Percentiles rank a stretch among this genome's conserved stretches.
Evolutionary conservation across 2,888 invertebrate species (phyloP).

Genomic region (Cerceris rybyensis): DNA sequence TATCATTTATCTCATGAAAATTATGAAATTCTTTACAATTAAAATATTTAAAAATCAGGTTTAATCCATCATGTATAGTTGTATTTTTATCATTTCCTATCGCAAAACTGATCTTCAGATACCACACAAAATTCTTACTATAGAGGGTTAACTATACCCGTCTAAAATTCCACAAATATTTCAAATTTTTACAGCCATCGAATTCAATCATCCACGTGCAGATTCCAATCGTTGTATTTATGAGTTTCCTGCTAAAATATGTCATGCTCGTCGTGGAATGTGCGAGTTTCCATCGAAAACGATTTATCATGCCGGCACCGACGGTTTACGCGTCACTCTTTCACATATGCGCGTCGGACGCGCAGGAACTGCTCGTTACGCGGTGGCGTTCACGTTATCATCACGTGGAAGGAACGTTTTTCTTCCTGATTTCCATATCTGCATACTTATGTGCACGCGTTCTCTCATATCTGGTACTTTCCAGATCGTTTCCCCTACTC

Average conservation of each 20-base stretch:
- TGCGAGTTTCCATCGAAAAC: background rate
- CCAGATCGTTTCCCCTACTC: background rate
- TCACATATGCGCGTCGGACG: constrained; percentile 8
- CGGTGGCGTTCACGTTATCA: constrained; percentile 48
- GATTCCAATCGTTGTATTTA: too few species aligned
- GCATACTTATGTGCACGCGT: constrained; percentile 21
- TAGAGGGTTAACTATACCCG: too few species aligned
- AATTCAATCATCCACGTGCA: too few species aligned
- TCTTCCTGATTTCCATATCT: constrained; percentile 54
- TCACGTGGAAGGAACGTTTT: constrained; percentile 67
- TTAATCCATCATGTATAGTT: too few species aligned
- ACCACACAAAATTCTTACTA: too few species aligned
- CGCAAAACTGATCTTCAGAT: too few species aligned
- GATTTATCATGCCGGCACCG: constrained; percentile 5
- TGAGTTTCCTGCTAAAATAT: background rate
- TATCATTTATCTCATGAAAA: too few species aligned
- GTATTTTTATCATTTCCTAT: too few species aligned
- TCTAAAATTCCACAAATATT: too few species aligned
- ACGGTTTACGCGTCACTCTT: constrained; percentile 40
- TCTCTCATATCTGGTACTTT: background rate
- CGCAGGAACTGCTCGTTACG: constrained; percentile 35
- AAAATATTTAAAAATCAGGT: too few species aligned
- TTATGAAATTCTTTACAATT: too few species aligned
- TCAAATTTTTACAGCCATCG: too few species aligned
- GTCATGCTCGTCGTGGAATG: background rate